A percentile compares a stretch with the other conserved stretches of the same genome.
Evolutionary conservation across 1,140 invertebrate genomes (phyloP).

Genomic region (Lasaia peninsularis): DNA sequence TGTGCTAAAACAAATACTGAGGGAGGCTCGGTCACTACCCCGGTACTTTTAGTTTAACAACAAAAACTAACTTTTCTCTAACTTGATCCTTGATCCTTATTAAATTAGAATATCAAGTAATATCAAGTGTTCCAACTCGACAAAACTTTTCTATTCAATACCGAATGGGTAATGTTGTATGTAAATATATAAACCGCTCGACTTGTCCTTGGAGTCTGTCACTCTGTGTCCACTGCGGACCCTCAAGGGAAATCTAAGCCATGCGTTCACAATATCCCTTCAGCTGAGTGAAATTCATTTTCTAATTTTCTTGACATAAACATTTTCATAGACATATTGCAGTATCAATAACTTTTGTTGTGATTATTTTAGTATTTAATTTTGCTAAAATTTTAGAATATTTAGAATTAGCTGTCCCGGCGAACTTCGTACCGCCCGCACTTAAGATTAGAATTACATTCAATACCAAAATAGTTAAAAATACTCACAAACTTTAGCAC

Average conservation of each 20-base stretch:
- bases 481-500: too few relatives aligned
- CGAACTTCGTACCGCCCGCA: too few relatives aligned
- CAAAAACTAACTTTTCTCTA: too few relatives aligned
- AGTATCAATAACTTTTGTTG: neutral
- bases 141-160: neutral
- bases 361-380: neutral
- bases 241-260: slow-evolving; percentile 3
- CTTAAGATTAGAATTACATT: too few relatives aligned
- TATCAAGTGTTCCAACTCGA: too few relatives aligned
- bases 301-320: neutral
- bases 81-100: too few relatives aligned
- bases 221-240: neutral
- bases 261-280: slow-evolving; percentile 3
- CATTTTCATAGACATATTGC: neutral
- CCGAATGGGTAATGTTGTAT: neutral
- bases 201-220: neutral
- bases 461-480: too few relatives aligned
- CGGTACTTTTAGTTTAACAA: too few relatives aligned
- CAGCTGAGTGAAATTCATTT: neutral
- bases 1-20: too few relatives aligned
- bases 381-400: neutral
- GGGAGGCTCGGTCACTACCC: too few relatives aligned
- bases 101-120: too few relatives aligned
- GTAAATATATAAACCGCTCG: slow-evolving; percentile 9
- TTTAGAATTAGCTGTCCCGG: too few relatives aligned